Evolutionary conservation across 1,140 invertebrate genomes (phyloP), one percentile per base, ranked within the genome.

Genomic region (Colletes gigas): DNA sequence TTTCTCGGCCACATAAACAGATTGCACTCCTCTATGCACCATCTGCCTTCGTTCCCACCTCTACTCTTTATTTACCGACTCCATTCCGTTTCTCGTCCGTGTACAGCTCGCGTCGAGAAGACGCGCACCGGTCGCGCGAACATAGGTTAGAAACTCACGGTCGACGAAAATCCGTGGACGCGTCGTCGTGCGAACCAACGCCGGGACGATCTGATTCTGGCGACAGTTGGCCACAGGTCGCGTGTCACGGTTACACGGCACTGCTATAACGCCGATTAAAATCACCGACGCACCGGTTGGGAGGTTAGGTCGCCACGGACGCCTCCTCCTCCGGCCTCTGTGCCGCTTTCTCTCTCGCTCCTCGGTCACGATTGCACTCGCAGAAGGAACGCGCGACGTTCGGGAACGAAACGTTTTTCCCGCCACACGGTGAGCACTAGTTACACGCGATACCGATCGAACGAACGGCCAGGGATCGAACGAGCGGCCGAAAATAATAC

Each of bases 301-400:
- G 80, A 88, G 87, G 87, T 88, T 88, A 88, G 86, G 86, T 86
- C 74, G 82, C 66, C 21, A 83, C 60, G 63, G 83, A 83, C 62
- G 82, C 79, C 82, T 82, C 75, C 65, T 72, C 63, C 78, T 75
- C 71, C 63, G 12, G 12, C 65, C 71, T 50, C 71, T 55, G n/a
- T 17, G n/a, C 47, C 63, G 52, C 78, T 80, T 54, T 80, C 72
- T 75, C 63, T 82, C 82, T 66, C 65, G 50, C 75, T 76, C 80
- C 68, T 72, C 65, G 84, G 41, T 62, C 57, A 70, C 66, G 59
- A 63, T 55, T 68, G 19, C 21, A 47, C 66, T 60, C 73, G 17
- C 75, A 19, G 59, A 72, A 81, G 71, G 55, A 75, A 80, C 78
- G 52, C 50, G 70, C 59, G 30, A 47, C 69, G 44, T 67, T 41